phyloP scores from a whole-genome alignment of 1,140 invertebrate genomes.

The Phymorhynchus buccinoides region DNA sequence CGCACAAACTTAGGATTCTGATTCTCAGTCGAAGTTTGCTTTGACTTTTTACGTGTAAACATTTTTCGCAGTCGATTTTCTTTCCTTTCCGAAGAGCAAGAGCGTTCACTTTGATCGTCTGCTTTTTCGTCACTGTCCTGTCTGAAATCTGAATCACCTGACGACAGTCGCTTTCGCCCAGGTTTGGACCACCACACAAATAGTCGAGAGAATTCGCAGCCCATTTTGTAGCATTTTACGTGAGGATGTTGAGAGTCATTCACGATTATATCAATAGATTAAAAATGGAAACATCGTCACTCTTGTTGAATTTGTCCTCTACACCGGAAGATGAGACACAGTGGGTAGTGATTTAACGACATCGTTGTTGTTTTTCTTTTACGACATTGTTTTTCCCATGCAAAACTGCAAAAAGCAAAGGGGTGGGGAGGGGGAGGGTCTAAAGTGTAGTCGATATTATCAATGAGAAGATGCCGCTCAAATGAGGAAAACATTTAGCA shows the following conservation, averaged over 20 bases:
- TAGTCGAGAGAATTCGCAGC: constrained; percentile 32
- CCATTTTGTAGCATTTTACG: constrained; percentile 18
- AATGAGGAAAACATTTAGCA: too few relatives aligned
- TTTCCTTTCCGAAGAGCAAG: not conserved
- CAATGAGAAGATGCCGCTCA: too few relatives aligned
- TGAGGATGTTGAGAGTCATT: too few relatives aligned
- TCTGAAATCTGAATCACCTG: not conserved
- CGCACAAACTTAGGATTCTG: constrained; percentile 10
- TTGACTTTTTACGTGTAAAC: not conserved
- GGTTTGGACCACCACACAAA: not conserved
- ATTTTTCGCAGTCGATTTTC: constrained; percentile 2
- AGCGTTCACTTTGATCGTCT: not conserved
- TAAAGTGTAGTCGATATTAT: too few relatives aligned
- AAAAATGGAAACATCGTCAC: too few relatives aligned
- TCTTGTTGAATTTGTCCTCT: too few relatives aligned
- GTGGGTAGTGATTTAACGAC: not conserved
- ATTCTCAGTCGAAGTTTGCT: not conserved
- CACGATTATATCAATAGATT: too few relatives aligned
- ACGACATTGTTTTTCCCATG: constrained; percentile 64
- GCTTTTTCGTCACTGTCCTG: not conserved
- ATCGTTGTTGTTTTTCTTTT: constrained; percentile 63
- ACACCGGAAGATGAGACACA: not conserved
- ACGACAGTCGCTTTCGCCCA: not conserved
- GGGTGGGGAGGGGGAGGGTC: constrained; percentile 51
- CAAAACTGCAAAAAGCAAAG: constrained; percentile 64